A percentile compares a stretch with the other conserved stretches of the same genome.
Conservation (phyloP, 2,888 invertebrate species). For the Callimorpha dominula region DNA sequence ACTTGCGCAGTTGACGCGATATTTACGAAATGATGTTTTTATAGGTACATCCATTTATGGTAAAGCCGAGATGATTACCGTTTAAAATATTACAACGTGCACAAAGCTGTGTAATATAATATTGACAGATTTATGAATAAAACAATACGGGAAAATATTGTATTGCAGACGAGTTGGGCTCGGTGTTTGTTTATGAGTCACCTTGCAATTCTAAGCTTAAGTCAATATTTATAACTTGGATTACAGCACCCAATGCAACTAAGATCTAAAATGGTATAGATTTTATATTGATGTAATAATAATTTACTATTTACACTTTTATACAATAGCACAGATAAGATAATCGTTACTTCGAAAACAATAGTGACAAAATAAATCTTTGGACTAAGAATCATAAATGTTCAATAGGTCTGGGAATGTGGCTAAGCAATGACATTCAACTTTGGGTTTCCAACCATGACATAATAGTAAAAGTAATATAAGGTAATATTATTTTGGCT, state of each 20-base stretch:
- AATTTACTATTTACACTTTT: too few relatives aligned
- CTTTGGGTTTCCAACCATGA: too few relatives aligned
- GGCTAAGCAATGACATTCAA: too few relatives aligned
- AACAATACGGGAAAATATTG: constrained; percentile 10
- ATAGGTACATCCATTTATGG: not conserved
- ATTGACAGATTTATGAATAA: constrained; percentile 3
- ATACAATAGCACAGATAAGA: too few relatives aligned
- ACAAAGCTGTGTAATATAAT: not conserved
- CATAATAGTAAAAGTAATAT: too few relatives aligned
- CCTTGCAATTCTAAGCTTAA: constrained; percentile 16
- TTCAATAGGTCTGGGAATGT: too few relatives aligned
- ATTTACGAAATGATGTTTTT: not conserved
- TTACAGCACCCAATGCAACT: not conserved
- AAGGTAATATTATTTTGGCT: too few relatives aligned
- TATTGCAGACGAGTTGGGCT: not conserved
- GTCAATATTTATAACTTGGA: constrained; percentile 13
- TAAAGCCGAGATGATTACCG: not conserved
- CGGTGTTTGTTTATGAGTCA: constrained; percentile 5
- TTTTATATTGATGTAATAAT: too few relatives aligned
- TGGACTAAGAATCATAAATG: too few relatives aligned
- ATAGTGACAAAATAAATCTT: too few relatives aligned
- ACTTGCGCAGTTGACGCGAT: not conserved
- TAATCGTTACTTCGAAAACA: too few relatives aligned
- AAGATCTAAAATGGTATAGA: not conserved
- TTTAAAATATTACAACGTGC: not conserved